Evolutionary conservation across 2,113 vertebrate genomes (phyloP).

Genomic region (Pandion haliaetus): DNA sequence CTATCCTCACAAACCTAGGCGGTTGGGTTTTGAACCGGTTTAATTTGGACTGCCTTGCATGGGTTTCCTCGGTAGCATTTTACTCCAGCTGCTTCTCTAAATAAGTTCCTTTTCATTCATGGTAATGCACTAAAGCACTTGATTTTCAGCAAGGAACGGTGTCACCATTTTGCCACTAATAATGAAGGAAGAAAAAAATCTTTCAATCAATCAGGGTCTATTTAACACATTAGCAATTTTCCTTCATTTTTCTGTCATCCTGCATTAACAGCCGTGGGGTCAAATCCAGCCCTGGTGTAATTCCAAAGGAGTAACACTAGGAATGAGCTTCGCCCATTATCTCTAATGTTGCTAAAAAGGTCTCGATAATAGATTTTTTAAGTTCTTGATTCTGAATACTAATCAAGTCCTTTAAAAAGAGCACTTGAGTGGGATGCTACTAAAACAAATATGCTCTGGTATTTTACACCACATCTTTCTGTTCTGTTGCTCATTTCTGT

Average conservation of each 20-base stretch:
- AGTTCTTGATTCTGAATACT: conserved; percentile 43
- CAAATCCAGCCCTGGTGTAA: conserved; percentile 28
- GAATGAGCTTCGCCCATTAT: neutral
- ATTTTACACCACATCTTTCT: neutral
- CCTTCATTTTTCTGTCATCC: conserved; percentile 31
- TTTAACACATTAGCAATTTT: conserved; percentile 30
- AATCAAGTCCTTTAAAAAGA: conserved; percentile 44
- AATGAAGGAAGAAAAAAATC: neutral
- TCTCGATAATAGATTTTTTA: conserved; percentile 38
- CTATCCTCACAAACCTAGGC: neutral
- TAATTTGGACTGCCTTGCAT: neutral
- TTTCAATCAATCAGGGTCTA: conserved; percentile 33
- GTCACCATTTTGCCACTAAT: conserved; percentile 13
- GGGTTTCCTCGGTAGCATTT: neutral
- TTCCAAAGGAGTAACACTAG: conserved; percentile 13
- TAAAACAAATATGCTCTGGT: conserved; percentile 27
- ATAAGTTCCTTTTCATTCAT: conserved; percentile 15
- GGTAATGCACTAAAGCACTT: neutral
- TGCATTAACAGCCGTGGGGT: neutral
- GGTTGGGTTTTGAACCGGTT: neutral
- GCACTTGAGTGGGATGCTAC: conserved; percentile 19
- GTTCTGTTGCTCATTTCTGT: conserved; percentile 17
- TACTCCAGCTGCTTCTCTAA: neutral
- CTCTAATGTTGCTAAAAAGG: conserved; percentile 22
- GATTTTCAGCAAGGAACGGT: neutral